Percentiles rank a stretch among this genome's conserved stretches.
Evolutionary conservation across 2,797 vertebrate species (phyloP).

Genomic region (Lacerta bilineata): DNA sequence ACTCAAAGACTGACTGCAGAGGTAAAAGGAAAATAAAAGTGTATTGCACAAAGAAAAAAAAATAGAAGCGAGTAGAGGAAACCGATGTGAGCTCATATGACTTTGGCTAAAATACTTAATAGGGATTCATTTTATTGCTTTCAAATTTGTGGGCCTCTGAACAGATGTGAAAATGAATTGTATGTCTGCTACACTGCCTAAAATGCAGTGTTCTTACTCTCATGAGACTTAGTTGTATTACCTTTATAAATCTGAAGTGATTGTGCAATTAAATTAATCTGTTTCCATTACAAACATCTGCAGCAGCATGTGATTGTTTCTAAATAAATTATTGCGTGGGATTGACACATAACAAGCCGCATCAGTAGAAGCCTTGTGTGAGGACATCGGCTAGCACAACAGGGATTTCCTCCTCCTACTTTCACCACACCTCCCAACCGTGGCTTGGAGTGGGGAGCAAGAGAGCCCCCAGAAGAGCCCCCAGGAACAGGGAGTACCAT

Average conservation of each 20-base stretch:
- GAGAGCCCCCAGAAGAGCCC: too few species aligned
- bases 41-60: not conserved
- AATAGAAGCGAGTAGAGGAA: not conserved
- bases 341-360: not conserved
- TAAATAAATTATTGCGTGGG: not conserved
- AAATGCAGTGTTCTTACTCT: slow-evolving; percentile 15
- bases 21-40: too few species aligned
- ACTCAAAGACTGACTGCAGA: not conserved
- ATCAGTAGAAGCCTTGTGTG: not conserved
- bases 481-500: too few species aligned
- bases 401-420: too few species aligned
- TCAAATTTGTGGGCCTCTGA: slow-evolving; percentile 5
- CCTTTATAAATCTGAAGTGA: slow-evolving; percentile 28
- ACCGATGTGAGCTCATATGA: not conserved
- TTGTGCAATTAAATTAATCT: slow-evolving; percentile 24
- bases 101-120: not conserved
- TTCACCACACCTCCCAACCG: too few species aligned
- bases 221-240: slow-evolving; percentile 30
- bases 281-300: slow-evolving; percentile 31
- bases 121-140: not conserved
- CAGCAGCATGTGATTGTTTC: slow-evolving; percentile 27
- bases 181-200: slow-evolving; percentile 19
- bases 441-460: too few species aligned
- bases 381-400: too few species aligned
- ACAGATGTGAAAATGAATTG: slow-evolving; percentile 13